A percentile compares a stretch with the other conserved stretches of the same genome.
These are phyloP conservation scores for Drosophila mettleri DNA, from an alignment of 2,888 invertebrate species.

Conservation along the genomic window DNA sequence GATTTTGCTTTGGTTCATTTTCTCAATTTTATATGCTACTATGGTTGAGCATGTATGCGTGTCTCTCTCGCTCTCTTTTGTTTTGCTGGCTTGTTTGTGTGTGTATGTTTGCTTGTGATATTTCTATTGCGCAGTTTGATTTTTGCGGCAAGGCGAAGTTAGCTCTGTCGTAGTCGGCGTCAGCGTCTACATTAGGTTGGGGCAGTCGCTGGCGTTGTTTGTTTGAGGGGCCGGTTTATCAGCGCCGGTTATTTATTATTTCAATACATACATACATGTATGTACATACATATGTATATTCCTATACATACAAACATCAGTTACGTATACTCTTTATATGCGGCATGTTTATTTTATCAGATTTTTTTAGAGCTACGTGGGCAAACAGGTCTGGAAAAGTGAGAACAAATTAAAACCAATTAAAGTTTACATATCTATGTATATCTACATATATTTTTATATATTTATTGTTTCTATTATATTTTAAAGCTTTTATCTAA, in stretches of 20 bases:
- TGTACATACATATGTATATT: background rate
- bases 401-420: no score
- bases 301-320: background rate
- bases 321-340: background rate
- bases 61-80: background rate
- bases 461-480: no score
- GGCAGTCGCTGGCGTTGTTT: constrained; percentile 51
- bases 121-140: constrained; percentile 79
- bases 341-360: background rate
- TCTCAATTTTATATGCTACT: constrained; percentile 43
- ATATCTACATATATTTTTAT: no score
- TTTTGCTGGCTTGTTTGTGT: constrained; percentile 11
- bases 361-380: background rate
- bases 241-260: constrained; percentile 66
- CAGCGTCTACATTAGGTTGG: constrained; percentile 39
- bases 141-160: constrained; percentile 53
- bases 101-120: constrained; percentile 70
- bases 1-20: constrained; percentile 43
- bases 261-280: constrained; percentile 8
- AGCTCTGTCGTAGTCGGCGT: constrained; percentile 15
- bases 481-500: no score
- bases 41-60: constrained; percentile 15
- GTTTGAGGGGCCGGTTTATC: constrained; percentile 73
- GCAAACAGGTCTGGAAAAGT: background rate
- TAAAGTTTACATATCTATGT: no score